phyloP scores from a whole-genome alignment of 53 echinoderm and acorn worm species.

The Antedon mediterranea region DNA sequence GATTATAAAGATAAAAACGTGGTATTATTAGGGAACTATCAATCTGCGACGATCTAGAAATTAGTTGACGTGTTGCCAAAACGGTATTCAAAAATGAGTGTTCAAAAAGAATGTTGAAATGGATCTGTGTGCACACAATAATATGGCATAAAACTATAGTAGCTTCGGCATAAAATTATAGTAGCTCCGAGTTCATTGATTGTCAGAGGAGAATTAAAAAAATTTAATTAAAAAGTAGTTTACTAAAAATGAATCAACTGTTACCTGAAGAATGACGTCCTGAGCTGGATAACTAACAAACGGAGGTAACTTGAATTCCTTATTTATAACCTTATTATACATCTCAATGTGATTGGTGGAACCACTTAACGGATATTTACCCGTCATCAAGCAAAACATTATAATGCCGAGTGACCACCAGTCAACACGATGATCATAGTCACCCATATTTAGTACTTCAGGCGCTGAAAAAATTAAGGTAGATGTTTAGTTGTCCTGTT shows the following conservation, averaged over 20 bases:
- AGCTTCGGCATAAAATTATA: too few species aligned
- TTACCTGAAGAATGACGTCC: slow-evolving; percentile 43
- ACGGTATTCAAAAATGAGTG: too few species aligned
- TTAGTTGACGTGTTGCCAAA: too few species aligned
- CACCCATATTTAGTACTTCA: slow-evolving; percentile 69
- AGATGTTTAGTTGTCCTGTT: too few species aligned
- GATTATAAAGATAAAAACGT: too few species aligned
- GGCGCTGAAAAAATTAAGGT: slow-evolving; percentile 62
- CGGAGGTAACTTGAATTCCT: slow-evolving; percentile 49
- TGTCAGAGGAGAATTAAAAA: background rate
- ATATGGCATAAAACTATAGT: too few species aligned
- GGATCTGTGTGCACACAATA: too few species aligned
- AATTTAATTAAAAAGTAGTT: background rate
- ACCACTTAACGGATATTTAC: slow-evolving; percentile 74
- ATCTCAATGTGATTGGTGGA: slow-evolving; percentile 80
- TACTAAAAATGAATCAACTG: too few species aligned
- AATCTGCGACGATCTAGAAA: too few species aligned
- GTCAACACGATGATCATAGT: slow-evolving; percentile 76
- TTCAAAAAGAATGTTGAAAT: too few species aligned
- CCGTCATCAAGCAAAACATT: slow-evolving; percentile 67
- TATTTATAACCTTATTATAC: slow-evolving; percentile 68
- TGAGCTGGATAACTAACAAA: slow-evolving; percentile 51
- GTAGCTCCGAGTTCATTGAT: background rate
- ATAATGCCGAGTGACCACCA: slow-evolving; percentile 98
- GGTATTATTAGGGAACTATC: too few species aligned